Base-by-base conservation (phyloP, 2,888 invertebrate genomes). In the Brassicogethes aeneus region DNA sequence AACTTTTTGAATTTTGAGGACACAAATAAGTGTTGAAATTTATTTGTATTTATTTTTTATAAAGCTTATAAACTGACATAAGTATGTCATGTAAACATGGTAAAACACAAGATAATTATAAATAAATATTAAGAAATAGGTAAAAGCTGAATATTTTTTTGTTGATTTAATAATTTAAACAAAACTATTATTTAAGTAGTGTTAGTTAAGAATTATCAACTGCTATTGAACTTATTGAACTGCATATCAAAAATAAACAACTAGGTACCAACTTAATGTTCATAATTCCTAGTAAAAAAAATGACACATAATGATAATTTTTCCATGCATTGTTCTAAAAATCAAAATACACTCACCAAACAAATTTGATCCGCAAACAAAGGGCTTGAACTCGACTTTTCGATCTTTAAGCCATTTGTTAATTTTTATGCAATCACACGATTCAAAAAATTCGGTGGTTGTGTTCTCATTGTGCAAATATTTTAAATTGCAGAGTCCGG, bases 381-480 rank as follows among this genome's bases (percentile, higher is more conserved):
- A 58, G 8, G 48, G 48, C 3, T 44, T 51, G 44, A 62, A 64
- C 14, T 51, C 43, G 0, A 66, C 59, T 2, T 54, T 48, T 34
- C 59, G 53, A 23, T 52, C 43, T 12, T 41, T 45, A 15, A 68
- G 48, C 67, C 66, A 66, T 10, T 47, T 35, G 41, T 64, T 60
- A 2, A 64, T 49, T 17, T 47, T 56, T 61, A 59, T 62, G 42
- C 67, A 68, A 17, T 66, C 62, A 42, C 67, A 68, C 1, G 48
- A 47, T 15, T 60, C 47, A 2, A 56, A 49, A 44, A 57, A 65
- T 33, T 43, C 45, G 2, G 53, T 48, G 2, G 59, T 57, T 2
- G 60, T 56, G 49, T 65, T 61, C 2, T 44, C 44, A 38, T 56
- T 63, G 2, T 50, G 45, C 35, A 66, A 53, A 8, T 48, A 49